Evolutionary conservation across 92 coral and sea anemone genomes (phyloP).

Genomic region (Pocillopora grandis): DNA sequence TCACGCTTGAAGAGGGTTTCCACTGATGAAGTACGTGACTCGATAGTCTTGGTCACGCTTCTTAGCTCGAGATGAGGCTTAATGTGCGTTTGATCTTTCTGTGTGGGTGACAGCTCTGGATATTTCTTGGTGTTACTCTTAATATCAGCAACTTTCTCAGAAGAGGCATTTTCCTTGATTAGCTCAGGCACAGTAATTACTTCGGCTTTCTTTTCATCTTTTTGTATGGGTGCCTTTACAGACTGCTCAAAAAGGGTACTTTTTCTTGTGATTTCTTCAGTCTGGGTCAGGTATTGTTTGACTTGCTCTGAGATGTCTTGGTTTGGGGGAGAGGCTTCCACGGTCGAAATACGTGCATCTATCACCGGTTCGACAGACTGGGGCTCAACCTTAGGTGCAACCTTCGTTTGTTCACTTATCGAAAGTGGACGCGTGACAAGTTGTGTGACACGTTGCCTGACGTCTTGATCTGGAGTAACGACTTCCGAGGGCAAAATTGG

Average conservation of each 20-base stretch:
- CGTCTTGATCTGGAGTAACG: constrained; percentile 9
- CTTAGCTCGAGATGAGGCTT: background rate
- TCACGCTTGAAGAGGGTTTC: background rate
- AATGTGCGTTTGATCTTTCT: background rate
- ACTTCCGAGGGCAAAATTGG: background rate
- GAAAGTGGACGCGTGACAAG: background rate
- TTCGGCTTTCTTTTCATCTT: too few species aligned
- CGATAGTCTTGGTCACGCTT: background rate
- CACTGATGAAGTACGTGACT: too few species aligned
- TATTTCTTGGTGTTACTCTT: background rate
- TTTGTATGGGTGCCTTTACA: too few species aligned
- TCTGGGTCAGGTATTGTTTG: too few species aligned
- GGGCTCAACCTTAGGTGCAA: too few species aligned
- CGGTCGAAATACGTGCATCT: background rate
- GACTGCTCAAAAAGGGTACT: too few species aligned
- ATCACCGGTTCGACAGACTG: background rate
- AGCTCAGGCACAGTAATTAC: too few species aligned
- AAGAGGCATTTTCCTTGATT: too few species aligned
- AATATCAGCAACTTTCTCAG: too few species aligned
- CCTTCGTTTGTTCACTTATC: background rate
- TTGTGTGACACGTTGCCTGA: constrained; percentile 12
- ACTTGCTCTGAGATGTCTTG: too few species aligned
- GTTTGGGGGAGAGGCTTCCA: background rate
- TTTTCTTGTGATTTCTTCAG: too few species aligned
- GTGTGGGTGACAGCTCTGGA: background rate